Conservation (phyloP, 2,888 invertebrate genomes). For the Mimas tiliae region DNA sequence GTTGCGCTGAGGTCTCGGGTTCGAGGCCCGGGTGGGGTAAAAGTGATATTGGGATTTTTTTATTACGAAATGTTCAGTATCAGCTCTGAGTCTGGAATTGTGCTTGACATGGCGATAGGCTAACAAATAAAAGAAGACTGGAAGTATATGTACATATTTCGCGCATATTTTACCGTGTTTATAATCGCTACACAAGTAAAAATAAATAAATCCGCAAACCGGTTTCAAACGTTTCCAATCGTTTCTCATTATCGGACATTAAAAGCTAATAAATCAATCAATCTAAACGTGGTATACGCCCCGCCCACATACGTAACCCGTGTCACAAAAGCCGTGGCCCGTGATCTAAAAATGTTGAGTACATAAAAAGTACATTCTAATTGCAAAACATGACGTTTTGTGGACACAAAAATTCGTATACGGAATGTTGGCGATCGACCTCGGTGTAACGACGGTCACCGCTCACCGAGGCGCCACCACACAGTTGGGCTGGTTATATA, state of each 20-base stretch:
- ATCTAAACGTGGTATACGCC: conserved; percentile 3
- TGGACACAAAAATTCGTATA: conserved; percentile 44
- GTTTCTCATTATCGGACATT: neutral
- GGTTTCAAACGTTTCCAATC: neutral
- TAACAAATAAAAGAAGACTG: too few relatives aligned
- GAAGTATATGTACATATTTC: too few relatives aligned
- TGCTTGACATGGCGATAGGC: too few relatives aligned
- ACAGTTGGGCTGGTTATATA: neutral
- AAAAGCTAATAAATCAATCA: conserved; percentile 22
- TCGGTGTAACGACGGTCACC: conserved; percentile 47
- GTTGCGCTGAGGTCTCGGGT: too few relatives aligned
- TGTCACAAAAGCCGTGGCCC: conserved; percentile 21
- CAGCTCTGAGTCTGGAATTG: too few relatives aligned
- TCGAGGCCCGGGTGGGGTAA: too few relatives aligned
- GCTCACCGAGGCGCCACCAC: conserved; percentile 38
- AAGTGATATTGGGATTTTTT: too few relatives aligned
- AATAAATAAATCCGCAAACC: neutral
- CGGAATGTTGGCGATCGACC: conserved; percentile 49
- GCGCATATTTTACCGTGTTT: too few relatives aligned
- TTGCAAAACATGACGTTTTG: conserved; percentile 48
- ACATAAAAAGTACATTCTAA: conserved; percentile 36
- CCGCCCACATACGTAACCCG: conserved; percentile 7
- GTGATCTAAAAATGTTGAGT: conserved; percentile 29
- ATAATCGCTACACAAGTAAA: too few relatives aligned
- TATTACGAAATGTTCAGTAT: too few relatives aligned